These are phyloP conservation scores for Apeira syringaria DNA, from an alignment of 2,888 invertebrate genomes.

Conservation along the genomic window DNA sequence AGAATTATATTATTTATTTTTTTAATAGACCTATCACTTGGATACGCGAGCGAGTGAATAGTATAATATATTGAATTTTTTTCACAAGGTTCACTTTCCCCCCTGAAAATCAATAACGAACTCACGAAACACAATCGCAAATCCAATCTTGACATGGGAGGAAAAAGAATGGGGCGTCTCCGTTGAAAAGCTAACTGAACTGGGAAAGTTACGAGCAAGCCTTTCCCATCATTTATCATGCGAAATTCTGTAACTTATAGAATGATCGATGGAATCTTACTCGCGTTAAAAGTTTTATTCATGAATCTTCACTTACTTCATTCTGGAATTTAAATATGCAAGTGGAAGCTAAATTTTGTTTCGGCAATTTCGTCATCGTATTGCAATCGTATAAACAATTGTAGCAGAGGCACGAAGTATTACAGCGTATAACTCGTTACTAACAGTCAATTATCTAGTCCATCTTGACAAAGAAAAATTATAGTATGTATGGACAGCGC, in stretches of 20 bases:
- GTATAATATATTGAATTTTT: no score
- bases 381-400: no score
- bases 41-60: no score
- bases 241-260: conserved; percentile 38
- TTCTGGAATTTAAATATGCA: conserved; percentile 29
- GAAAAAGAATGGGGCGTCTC: conserved; percentile 14
- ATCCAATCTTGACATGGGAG: background rate
- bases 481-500: no score
- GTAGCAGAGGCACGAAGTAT: no score
- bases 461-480: no score
- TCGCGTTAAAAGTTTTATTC: conserved; percentile 34
- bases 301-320: conserved; percentile 34
- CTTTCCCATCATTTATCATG: conserved; percentile 41
- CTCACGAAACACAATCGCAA: background rate
- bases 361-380: no score
- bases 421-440: no score
- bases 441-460: no score
- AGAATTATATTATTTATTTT: no score
- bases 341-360: background rate
- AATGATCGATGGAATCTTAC: conserved; percentile 40
- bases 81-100: no score
- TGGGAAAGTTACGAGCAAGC: conserved; percentile 29
- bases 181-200: conserved; percentile 31
- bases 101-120: background rate
- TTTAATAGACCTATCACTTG: no score